Evolutionary conservation across 2,888 invertebrate genomes (phyloP).

Genomic region (Axea sp.): DNA sequence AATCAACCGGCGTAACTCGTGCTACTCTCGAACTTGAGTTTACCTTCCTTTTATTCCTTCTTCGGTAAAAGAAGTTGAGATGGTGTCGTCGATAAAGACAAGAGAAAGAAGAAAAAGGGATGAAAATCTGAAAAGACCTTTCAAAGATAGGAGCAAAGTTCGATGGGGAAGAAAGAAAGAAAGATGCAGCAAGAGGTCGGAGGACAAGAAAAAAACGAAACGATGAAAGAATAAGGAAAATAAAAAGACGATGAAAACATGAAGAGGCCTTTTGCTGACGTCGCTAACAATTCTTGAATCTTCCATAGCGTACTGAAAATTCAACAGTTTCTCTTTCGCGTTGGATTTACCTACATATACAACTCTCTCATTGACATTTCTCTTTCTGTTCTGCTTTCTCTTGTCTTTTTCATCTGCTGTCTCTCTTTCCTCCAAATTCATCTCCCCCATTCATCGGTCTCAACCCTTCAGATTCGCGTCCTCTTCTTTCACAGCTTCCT

Average conservation of each 20-base stretch:
- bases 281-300: conserved; percentile 71
- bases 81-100: conserved; percentile 60
- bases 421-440: conserved; percentile 22
- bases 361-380: conserved; percentile 32
- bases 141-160: conserved; percentile 57
- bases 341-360: conserved; percentile 46
- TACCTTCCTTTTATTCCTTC: conserved; percentile 59
- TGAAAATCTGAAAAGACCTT: conserved; percentile 64
- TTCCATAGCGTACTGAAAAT: conserved; percentile 66
- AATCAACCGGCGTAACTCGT: conserved; percentile 56
- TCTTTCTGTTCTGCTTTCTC: conserved; percentile 12
- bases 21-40: conserved; percentile 51
- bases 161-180: conserved; percentile 48
- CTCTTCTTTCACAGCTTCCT: conserved; percentile 51
- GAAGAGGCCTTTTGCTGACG: conserved; percentile 73
- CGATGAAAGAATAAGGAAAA: conserved; percentile 39
- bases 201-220: conserved; percentile 28
- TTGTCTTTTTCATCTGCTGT: conserved; percentile 24
- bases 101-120: conserved; percentile 36
- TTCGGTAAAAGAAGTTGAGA: conserved; percentile 57
- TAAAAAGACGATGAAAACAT: conserved; percentile 48
- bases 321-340: conserved; percentile 72
- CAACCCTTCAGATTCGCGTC: conserved; percentile 49
- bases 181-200: neutral
- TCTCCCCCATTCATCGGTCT: conserved; percentile 29